Evolutionary conservation across 2,113 vertebrate species (phyloP).

Genomic region (Turdus rufiventris): DNA sequence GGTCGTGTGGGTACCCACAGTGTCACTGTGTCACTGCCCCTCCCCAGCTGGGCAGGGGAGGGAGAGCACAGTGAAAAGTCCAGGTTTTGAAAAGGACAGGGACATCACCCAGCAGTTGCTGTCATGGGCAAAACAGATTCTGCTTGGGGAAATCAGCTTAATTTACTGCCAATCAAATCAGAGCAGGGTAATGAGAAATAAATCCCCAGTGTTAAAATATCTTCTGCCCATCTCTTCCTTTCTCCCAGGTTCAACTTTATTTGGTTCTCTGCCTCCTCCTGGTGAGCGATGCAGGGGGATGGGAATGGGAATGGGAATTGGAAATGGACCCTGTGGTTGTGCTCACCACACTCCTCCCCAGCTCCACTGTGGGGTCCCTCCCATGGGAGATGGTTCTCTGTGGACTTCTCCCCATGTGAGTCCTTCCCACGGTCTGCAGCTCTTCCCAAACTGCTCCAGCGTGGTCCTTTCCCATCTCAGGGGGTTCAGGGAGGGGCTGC

Average conservation of each 20-base stretch:
- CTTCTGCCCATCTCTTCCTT: neutral
- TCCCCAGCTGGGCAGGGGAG: neutral
- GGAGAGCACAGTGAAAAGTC: accelerated
- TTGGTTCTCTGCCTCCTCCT: accelerated
- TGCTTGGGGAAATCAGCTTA: neutral
- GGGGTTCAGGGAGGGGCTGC: neutral
- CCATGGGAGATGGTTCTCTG: neutral
- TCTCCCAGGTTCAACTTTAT: neutral
- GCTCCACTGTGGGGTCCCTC: neutral
- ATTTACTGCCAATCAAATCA: neutral
- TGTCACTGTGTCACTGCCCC: neutral
- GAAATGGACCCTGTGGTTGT: neutral
- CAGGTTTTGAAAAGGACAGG: neutral
- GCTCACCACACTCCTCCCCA: neutral
- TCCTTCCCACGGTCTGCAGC: neutral
- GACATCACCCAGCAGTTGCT: neutral
- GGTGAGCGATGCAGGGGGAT: accelerated
- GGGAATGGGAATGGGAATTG: too few relatives aligned
- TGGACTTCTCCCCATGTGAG: neutral
- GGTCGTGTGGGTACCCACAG: neutral
- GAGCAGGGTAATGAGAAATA: neutral
- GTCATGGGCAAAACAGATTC: neutral
- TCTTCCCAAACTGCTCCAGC: accelerated
- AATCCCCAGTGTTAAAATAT: neutral
- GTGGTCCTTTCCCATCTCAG: accelerated